Conservation (phyloP, 2,797 vertebrate genomes). For the Avahi laniger region DNA sequence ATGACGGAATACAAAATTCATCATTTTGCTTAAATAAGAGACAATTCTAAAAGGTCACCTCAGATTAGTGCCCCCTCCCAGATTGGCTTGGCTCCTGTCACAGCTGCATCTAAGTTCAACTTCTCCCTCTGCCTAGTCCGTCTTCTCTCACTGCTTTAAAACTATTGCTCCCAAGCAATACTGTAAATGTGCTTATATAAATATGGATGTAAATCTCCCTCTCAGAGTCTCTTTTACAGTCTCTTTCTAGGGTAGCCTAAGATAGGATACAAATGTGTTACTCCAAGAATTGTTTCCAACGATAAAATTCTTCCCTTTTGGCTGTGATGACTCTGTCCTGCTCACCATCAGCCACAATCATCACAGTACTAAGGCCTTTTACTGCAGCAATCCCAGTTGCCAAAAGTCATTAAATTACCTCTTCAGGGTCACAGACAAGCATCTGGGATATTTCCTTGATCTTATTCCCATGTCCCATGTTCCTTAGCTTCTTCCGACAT, state of each 20-base stretch:
- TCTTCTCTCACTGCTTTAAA: not conserved
- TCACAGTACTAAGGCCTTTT: not conserved
- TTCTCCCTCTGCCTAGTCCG: not conserved
- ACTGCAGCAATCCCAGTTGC: not conserved
- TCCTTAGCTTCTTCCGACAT: not conserved
- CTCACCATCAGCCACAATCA: not conserved
- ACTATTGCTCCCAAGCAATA: not conserved
- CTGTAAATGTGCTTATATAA: not conserved
- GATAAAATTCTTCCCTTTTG: not conserved
- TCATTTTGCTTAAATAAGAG: not conserved
- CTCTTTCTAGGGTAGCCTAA: not conserved
- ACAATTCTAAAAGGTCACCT: not conserved
- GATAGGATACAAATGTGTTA: not conserved
- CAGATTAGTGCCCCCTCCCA: not conserved
- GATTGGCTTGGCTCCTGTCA: not conserved
- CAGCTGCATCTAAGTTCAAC: not conserved
- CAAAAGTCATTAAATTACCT: not conserved
- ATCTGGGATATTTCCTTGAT: not conserved
- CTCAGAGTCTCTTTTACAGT: not conserved
- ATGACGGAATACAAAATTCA: not conserved
- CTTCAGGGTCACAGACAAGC: not conserved
- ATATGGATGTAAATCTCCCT: not conserved
- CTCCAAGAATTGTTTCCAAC: not conserved
- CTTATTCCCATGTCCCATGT: not conserved
- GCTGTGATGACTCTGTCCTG: not conserved